Evolutionary conservation across 2,888 invertebrate genomes (phyloP).

Genomic region (Furcula furcula): DNA sequence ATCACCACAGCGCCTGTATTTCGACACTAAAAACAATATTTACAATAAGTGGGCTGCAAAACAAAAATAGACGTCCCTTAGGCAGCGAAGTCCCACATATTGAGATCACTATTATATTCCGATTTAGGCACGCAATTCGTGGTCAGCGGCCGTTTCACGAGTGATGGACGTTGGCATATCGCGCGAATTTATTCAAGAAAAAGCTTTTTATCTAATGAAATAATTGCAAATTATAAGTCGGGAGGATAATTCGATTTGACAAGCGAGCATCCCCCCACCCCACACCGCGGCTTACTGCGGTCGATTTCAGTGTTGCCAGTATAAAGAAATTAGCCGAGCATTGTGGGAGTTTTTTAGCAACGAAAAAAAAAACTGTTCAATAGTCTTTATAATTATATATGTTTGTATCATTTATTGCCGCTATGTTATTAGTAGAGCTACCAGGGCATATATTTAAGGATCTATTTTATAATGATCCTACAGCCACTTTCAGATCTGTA

Average conservation of each 20-base stretch:
- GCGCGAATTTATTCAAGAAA: constrained; percentile 56
- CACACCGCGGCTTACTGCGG: constrained; percentile 50
- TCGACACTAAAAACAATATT: constrained; percentile 73
- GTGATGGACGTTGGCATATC: constrained; percentile 34
- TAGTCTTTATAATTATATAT: too few relatives aligned
- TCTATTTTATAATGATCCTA: too few relatives aligned
- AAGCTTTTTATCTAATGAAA: constrained; percentile 56
- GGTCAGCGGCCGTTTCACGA: constrained; percentile 34
- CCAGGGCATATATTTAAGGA: too few relatives aligned
- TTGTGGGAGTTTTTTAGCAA: constrained; percentile 23
- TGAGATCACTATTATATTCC: constrained; percentile 11
- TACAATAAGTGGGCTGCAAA: constrained; percentile 67
- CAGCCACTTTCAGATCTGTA: too few relatives aligned
- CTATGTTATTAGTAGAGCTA: too few relatives aligned
- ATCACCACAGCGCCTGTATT: constrained; percentile 45
- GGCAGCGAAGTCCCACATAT: constrained; percentile 29
- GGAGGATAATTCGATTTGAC: constrained; percentile 65
- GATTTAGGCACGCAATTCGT: constrained; percentile 31
- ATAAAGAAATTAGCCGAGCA: constrained; percentile 27
- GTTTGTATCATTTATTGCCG: too few relatives aligned
- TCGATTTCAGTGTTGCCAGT: constrained; percentile 66
- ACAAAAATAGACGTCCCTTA: constrained; percentile 66
- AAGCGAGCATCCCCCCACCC: constrained; percentile 52
- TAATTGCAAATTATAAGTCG: constrained; percentile 54
- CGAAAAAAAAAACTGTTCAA: background rate